phyloP scores from a whole-genome alignment of 2,888 invertebrate species.

The Andrena minutula region DNA sequence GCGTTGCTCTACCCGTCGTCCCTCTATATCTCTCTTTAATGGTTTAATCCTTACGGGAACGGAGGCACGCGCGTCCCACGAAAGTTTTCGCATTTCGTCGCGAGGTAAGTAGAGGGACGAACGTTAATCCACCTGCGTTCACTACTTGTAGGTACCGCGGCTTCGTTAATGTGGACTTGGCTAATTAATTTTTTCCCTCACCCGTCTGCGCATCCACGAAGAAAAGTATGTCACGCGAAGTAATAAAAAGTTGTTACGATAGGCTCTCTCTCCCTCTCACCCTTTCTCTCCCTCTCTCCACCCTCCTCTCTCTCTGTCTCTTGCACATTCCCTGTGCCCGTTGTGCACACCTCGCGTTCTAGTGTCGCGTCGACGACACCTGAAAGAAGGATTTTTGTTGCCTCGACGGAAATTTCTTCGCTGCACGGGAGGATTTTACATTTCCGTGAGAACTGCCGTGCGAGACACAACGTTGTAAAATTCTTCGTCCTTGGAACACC shows the following conservation, averaged over 20 bases:
- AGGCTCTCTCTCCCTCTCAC: neutral
- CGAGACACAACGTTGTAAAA: neutral
- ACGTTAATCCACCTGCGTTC: constrained; percentile 42
- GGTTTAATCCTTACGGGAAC: constrained; percentile 28
- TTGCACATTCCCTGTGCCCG: neutral
- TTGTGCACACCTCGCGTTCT: neutral
- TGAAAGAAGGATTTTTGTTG: constrained; percentile 12
- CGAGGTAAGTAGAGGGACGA: neutral
- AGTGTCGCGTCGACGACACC: neutral
- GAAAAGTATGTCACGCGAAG: constrained; percentile 50
- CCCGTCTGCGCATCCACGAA: constrained; percentile 32
- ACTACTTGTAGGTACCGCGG: constrained; percentile 16
- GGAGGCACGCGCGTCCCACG: neutral
- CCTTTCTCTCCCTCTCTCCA: too few species aligned
- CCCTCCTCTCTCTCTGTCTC: neutral
- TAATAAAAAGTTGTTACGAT: constrained; percentile 55
- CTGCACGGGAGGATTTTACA: neutral
- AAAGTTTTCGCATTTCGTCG: constrained; percentile 43
- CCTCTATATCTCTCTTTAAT: constrained; percentile 47
- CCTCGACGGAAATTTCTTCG: constrained; percentile 2
- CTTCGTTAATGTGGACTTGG: constrained; percentile 52
- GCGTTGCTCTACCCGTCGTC: constrained; percentile 16
- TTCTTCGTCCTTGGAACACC: constrained; percentile 10
- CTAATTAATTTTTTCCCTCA: constrained; percentile 52
- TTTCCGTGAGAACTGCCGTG: neutral